phyloP scores from a whole-genome alignment of 2,113 vertebrate species.

The Dasyprocta punctata region DNA sequence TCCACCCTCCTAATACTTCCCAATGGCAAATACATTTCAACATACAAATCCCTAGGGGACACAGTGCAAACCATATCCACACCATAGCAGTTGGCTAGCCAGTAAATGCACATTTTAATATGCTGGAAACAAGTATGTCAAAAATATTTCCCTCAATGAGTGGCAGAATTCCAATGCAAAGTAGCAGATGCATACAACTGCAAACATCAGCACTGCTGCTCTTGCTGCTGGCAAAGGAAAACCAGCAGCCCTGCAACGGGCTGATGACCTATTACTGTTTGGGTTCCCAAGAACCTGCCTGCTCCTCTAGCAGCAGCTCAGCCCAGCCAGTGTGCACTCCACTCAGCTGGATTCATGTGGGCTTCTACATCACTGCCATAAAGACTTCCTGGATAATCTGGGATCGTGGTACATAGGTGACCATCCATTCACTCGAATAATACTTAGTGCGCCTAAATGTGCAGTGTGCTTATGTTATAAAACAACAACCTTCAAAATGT shows the following conservation, averaged over 20 bases:
- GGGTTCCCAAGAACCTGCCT: background rate
- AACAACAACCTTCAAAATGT: background rate
- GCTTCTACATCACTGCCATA: background rate
- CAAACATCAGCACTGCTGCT: slow-evolving; percentile 25
- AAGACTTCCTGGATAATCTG: background rate
- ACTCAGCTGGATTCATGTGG: slow-evolving; percentile 7
- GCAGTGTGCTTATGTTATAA: background rate
- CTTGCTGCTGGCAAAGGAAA: background rate
- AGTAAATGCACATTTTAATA: slow-evolving; percentile 57
- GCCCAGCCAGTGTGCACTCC: background rate
- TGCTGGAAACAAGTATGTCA: slow-evolving; percentile 63
- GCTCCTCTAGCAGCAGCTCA: background rate
- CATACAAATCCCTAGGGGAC: background rate
- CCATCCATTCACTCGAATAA: background rate
- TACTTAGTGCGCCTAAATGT: background rate
- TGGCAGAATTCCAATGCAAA: slow-evolving; percentile 56
- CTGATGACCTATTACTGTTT: accelerated
- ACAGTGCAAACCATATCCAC: background rate
- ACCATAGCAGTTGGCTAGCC: background rate
- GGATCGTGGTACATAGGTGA: background rate
- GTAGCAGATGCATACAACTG: background rate
- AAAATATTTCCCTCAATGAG: slow-evolving; percentile 64
- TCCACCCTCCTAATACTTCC: background rate
- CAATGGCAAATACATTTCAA: background rate
- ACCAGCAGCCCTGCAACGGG: slow-evolving; percentile 5